Percentiles rank a stretch among this genome's conserved stretches.
phyloP scores from a whole-genome alignment of 2,797 vertebrate genomes.

The Neostethus bicornis region DNA sequence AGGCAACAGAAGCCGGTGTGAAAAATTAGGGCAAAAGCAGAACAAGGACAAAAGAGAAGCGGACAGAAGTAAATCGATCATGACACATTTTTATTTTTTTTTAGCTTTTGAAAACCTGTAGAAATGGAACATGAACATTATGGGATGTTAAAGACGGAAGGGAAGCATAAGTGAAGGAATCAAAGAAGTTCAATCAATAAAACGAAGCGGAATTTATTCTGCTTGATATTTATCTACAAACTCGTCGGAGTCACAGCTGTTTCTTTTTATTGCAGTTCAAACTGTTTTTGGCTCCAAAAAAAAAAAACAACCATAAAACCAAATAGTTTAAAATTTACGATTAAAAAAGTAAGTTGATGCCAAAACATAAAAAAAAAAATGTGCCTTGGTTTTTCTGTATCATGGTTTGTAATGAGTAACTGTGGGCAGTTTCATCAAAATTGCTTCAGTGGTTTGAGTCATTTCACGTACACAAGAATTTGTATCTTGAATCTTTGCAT shows the following conservation, averaged over 20 bases:
- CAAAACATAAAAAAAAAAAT: too few relatives aligned
- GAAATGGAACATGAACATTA: slow-evolving; percentile 8
- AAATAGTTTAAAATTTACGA: slow-evolving; percentile 23
- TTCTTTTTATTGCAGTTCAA: slow-evolving; percentile 12
- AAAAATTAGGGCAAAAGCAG: too few relatives aligned
- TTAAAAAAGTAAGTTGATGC: slow-evolving; percentile 18
- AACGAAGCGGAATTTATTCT: slow-evolving; percentile 6
- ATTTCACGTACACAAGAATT: too few relatives aligned
- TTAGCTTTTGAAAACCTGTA: slow-evolving; percentile 20
- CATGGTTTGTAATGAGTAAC: too few relatives aligned
- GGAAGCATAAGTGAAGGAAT: slow-evolving; percentile 3
- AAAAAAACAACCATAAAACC: slow-evolving; percentile 3
- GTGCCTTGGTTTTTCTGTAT: too few relatives aligned
- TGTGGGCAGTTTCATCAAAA: too few relatives aligned
- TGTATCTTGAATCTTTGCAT: too few relatives aligned
- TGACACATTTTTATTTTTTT: too few relatives aligned
- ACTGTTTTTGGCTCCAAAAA: slow-evolving; percentile 15
- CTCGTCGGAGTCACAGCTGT: slow-evolving; percentile 22
- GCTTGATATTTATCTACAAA: slow-evolving; percentile 7
- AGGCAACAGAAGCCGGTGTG: too few relatives aligned
- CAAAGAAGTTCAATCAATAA: slow-evolving; percentile 26
- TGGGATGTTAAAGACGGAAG: slow-evolving; percentile 14
- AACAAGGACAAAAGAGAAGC: too few relatives aligned
- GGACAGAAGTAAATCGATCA: too few relatives aligned
- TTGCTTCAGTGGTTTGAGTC: too few relatives aligned